phyloP scores from a whole-genome alignment of 2,888 invertebrate species.

The Sympetrum striolatum region DNA sequence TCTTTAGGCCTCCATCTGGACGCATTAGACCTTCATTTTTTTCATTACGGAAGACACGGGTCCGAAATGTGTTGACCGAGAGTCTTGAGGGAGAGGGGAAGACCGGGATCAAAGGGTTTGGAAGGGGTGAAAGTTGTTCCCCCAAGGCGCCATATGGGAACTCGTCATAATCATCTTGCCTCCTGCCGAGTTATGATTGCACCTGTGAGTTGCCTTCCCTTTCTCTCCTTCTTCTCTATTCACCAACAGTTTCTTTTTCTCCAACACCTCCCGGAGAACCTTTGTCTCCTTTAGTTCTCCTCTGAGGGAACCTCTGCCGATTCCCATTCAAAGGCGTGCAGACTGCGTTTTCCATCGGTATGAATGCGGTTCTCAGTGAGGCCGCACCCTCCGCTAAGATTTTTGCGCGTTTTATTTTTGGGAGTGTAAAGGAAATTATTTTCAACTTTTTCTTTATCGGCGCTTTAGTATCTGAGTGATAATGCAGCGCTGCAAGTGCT shows the following conservation, averaged over 20 bases:
- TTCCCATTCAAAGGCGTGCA: background rate
- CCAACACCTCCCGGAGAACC: background rate
- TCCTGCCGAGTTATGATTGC: conserved; percentile 23
- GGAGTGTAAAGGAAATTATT: no score
- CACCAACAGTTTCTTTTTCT: background rate
- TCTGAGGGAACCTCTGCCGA: background rate
- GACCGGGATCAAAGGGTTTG: background rate
- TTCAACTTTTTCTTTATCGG: no score
- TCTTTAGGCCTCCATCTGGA: background rate
- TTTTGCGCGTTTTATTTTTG: no score
- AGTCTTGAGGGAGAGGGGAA: background rate
- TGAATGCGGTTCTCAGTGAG: background rate
- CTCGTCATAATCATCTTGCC: conserved; percentile 29
- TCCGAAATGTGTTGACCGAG: background rate
- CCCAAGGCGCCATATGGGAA: conserved; percentile 26
- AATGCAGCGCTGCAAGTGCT: no score
- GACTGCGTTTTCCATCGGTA: background rate
- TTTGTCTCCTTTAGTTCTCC: background rate
- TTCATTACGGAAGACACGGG: background rate
- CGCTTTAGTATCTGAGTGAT: no score
- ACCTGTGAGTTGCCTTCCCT: background rate
- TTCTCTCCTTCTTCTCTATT: background rate
- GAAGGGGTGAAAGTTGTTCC: background rate
- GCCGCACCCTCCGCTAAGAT: no score
- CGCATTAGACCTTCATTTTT: background rate